A percentile compares a stretch with the other conserved stretches of the same genome.
Evolutionary conservation across 2,113 vertebrate genomes (phyloP).

Genomic region (Rhinolophus ferrumequinum): DNA sequence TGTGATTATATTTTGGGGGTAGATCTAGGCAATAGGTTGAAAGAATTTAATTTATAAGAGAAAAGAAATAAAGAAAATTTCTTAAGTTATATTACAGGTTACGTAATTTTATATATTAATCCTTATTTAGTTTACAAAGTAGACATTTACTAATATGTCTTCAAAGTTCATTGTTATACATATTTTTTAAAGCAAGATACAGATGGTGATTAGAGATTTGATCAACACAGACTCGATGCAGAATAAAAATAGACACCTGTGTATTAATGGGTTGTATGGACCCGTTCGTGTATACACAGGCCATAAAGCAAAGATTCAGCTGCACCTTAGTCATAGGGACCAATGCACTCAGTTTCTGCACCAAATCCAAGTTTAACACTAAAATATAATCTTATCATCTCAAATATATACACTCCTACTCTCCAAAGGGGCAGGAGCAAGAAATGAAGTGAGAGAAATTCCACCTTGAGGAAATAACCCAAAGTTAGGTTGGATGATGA

Average conservation of each 20-base stretch:
- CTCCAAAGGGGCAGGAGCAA: slow-evolving; percentile 9
- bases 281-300: not conserved
- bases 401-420: slow-evolving; percentile 23
- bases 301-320: not conserved
- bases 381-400: slow-evolving; percentile 61
- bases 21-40: slow-evolving; percentile 76
- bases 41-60: slow-evolving; percentile 75
- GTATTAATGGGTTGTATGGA: not conserved
- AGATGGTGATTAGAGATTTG: slow-evolving; percentile 52
- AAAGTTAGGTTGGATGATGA: not conserved
- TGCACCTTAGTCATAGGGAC: not conserved
- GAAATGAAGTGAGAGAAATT: slow-evolving; percentile 46
- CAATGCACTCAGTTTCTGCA: not conserved
- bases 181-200: slow-evolving; percentile 49
- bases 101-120: slow-evolving; percentile 70
- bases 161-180: slow-evolving; percentile 43
- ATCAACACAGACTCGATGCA: slow-evolving; percentile 22
- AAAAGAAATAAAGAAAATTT: slow-evolving; percentile 72
- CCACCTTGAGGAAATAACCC: slow-evolving; percentile 43
- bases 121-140: slow-evolving; percentile 68
- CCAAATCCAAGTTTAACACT: slow-evolving; percentile 57
- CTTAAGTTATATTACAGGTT: slow-evolving; percentile 65
- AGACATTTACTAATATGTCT: slow-evolving; percentile 71
- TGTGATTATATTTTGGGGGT: slow-evolving; percentile 79
- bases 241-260: slow-evolving; percentile 53